A percentile compares a stretch with the other conserved stretches of the same genome.
Evolutionary conservation across 2,113 vertebrate species (phyloP).

Genomic region (Peromyscus leucopus): DNA sequence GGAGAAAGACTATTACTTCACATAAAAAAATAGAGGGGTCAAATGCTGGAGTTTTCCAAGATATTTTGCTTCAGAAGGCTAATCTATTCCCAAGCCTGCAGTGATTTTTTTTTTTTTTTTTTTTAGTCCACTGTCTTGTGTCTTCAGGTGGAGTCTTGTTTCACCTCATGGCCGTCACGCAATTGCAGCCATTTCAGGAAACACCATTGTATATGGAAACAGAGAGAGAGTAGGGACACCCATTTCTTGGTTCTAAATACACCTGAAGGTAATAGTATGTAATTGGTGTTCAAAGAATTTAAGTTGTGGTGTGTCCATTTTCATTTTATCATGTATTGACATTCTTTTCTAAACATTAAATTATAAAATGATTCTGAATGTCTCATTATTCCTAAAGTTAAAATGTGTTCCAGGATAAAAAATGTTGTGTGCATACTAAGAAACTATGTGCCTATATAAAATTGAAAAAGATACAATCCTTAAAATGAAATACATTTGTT

Average conservation of each 20-base stretch:
- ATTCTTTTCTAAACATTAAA: background rate
- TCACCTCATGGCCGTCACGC: background rate
- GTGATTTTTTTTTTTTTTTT: background rate
- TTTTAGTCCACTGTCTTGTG: background rate
- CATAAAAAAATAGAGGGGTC: background rate
- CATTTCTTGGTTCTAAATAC: background rate
- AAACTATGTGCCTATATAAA: background rate
- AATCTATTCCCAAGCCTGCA: background rate
- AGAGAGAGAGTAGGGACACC: background rate
- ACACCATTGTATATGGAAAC: background rate
- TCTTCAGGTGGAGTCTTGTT: background rate
- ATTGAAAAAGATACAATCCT: background rate
- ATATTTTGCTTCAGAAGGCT: background rate
- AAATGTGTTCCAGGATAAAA: background rate
- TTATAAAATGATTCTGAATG: background rate
- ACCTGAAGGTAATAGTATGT: background rate
- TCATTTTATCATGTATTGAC: background rate
- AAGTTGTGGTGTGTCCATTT: background rate
- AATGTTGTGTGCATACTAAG: background rate
- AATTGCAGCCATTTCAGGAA: background rate
- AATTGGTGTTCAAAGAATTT: background rate
- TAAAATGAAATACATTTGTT: background rate
- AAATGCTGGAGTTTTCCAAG: background rate
- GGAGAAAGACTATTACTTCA: background rate
- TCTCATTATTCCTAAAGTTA: background rate